A percentile compares a stretch with the other conserved stretches of the same genome.
These are phyloP conservation scores for Lucinisca nassula DNA, from an alignment of 2,888 invertebrate species.

Conservation along the genomic window DNA sequence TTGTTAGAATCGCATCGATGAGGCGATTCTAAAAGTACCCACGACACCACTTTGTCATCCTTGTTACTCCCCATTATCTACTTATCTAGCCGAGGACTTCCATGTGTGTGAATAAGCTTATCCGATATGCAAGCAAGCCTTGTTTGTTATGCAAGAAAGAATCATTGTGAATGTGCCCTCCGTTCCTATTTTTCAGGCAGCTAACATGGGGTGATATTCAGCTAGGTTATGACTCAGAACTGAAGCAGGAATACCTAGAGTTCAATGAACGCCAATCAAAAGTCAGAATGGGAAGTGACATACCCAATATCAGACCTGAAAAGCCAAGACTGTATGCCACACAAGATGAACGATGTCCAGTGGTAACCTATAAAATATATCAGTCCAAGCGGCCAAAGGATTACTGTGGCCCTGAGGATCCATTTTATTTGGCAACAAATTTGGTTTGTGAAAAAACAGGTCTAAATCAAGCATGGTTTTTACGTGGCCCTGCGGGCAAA, in stretches of 20 bases:
- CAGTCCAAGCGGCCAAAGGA: conserved; percentile 24
- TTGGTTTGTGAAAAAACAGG: not conserved
- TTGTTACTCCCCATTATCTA: no score
- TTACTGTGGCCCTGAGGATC: conserved; percentile 29
- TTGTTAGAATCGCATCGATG: no score
- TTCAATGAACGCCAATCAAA: conserved; percentile 45
- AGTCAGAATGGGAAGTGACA: conserved; percentile 33
- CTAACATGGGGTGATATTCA: conserved; percentile 51
- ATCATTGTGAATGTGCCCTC: not conserved
- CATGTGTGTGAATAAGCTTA: no score
- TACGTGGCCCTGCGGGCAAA: conserved; percentile 24
- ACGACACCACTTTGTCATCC: no score
- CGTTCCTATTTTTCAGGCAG: no score
- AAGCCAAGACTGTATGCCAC: conserved; percentile 39
- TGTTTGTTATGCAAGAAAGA: not conserved
- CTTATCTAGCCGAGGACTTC: no score
- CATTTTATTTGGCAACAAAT: conserved; percentile 42
- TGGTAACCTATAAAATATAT: conserved; percentile 40
- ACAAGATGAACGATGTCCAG: conserved; percentile 38
- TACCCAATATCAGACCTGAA: conserved; percentile 26
- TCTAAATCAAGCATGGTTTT: conserved; percentile 27
- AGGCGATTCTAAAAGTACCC: no score
- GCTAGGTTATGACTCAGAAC: conserved; percentile 12
- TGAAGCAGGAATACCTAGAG: conserved; percentile 41
- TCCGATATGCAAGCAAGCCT: no score